A percentile compares a stretch with the other conserved stretches of the same genome.
phyloP scores from a whole-genome alignment of 1,140 invertebrate species.

The Brachionus rubens region DNA sequence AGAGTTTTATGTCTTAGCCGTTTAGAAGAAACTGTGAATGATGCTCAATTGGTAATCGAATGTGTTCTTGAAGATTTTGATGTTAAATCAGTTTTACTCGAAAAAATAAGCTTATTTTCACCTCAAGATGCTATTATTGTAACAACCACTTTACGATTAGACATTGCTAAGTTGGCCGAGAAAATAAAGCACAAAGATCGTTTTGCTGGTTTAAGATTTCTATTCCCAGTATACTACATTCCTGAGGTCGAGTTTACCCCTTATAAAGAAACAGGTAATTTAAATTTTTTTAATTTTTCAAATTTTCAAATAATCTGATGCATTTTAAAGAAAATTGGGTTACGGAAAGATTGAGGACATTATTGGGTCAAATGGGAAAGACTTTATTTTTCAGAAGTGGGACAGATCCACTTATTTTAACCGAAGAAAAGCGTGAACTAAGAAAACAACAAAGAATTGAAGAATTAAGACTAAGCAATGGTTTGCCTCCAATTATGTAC shows the following conservation, averaged over 20 bases:
- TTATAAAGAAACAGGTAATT: conserved; percentile 53
- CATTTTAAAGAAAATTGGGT: not conserved
- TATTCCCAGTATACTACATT: conserved; percentile 62
- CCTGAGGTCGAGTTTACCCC: conserved; percentile 62
- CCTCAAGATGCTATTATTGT: conserved; percentile 56
- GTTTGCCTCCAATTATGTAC: not conserved
- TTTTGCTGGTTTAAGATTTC: conserved; percentile 60
- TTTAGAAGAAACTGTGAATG: conserved; percentile 61
- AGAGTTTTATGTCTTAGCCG: conserved; percentile 60
- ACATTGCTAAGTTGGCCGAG: conserved; percentile 55
- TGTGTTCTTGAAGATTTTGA: conserved; percentile 60
- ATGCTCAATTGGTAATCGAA: conserved; percentile 62
- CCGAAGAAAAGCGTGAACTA: conserved; percentile 60
- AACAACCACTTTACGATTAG: conserved; percentile 58
- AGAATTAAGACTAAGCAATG: conserved; percentile 51
- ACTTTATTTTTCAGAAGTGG: conserved; percentile 63
- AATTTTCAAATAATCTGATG: not conserved
- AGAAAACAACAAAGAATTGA: conserved; percentile 56
- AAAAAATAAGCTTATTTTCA: conserved; percentile 57
- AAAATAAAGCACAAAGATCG: conserved; percentile 56
- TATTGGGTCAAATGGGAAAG: conserved; percentile 62
- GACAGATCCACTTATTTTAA: conserved; percentile 60
- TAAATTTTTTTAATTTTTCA: not conserved
- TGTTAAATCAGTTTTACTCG: conserved; percentile 60
- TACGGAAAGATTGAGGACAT: conserved; percentile 53